phyloP scores from a whole-genome alignment of 2,797 vertebrate species.

The Chaenodraco wilsoni region DNA sequence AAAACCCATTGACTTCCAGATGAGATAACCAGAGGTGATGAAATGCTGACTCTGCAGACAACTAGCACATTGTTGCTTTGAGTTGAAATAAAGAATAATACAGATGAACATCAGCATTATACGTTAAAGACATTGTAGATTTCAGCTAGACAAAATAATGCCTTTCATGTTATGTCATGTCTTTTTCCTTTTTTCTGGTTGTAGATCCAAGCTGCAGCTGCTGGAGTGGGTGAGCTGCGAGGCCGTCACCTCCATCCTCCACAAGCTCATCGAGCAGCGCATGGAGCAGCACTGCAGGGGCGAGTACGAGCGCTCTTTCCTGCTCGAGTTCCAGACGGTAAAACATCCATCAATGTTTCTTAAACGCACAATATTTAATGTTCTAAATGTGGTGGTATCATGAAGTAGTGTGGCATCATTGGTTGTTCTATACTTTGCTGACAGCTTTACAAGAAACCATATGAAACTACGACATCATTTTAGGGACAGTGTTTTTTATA shows the following conservation, averaged over 20 bases:
- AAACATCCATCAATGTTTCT: neutral
- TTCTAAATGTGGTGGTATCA: no score
- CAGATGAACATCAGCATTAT: neutral
- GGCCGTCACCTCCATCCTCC: conserved; percentile 92
- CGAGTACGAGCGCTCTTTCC: conserved; percentile 94
- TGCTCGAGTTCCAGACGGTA: conserved; percentile 94
- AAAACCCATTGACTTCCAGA: no score
- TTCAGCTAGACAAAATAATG: neutral
- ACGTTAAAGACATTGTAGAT: neutral
- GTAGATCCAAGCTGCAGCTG: conserved; percentile 89
- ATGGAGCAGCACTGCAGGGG: conserved; percentile 95
- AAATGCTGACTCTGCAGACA: no score
- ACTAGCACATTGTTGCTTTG: neutral
- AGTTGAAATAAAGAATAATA: neutral
- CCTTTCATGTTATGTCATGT: neutral
- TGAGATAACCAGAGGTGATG: no score
- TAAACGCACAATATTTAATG: no score
- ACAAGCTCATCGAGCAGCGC: conserved; percentile 92
- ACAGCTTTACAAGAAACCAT: no score
- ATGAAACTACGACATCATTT: no score
- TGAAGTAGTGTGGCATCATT: no score
- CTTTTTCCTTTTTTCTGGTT: neutral
- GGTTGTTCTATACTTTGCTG: no score
- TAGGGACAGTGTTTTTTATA: no score
- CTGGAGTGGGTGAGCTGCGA: conserved; percentile 94